Base-by-base conservation (phyloP, 2,797 vertebrate species). In the Pseudochirops corinnae region DNA sequence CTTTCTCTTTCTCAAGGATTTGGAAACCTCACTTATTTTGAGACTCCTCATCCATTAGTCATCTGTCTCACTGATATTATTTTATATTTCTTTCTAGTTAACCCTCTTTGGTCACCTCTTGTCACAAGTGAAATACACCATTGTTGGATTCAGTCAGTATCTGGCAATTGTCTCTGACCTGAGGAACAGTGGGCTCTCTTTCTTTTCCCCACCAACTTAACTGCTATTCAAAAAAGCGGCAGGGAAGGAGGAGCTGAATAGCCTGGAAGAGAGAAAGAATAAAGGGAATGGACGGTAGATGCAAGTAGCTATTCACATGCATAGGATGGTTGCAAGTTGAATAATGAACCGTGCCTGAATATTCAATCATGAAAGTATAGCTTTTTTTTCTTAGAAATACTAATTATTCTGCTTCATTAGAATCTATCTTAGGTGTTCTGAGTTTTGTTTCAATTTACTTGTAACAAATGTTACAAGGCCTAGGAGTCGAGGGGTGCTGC, bases 71-170 rank as follows among this genome's bases (percentile, higher is more conserved):
- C 52, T 95, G 60, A 56, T 90, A 94, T 56, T 95, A 94, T 95
- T 96, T 95, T 58, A n/a, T 98, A 94, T 93, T 24, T n/a, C 97
- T 96, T 97, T 96, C 95, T 56, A 95, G 92, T 95, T 97, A 94
- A 91, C 90, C 26, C 93, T 93, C 91, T 94, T 95, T 93, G 82
- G 93, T 96, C 96, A 97, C 50, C 82, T 96, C 97, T 95, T 94
- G 90, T 92, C n/a, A 95, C 11, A 93, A 93, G 39, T 92, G 16
- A 97, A 97, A 96, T 96, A 74, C 6, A 7, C 55, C 92, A 74
- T 46, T 90, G 56, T 97, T 96, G 94, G 58, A 93, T 62, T 55
- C 95, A 96, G n/a, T 94, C 52, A 91, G 58, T 93, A 93, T 92
- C 11, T 96, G 55, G 94, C 62, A 95, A 90, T 46, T 97, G 91